A percentile compares a stretch with the other conserved stretches of the same genome.
These are phyloP conservation scores for Philypnodon macrostomus DNA, from an alignment of 2,797 vertebrate genomes.

Conservation along the genomic window DNA sequence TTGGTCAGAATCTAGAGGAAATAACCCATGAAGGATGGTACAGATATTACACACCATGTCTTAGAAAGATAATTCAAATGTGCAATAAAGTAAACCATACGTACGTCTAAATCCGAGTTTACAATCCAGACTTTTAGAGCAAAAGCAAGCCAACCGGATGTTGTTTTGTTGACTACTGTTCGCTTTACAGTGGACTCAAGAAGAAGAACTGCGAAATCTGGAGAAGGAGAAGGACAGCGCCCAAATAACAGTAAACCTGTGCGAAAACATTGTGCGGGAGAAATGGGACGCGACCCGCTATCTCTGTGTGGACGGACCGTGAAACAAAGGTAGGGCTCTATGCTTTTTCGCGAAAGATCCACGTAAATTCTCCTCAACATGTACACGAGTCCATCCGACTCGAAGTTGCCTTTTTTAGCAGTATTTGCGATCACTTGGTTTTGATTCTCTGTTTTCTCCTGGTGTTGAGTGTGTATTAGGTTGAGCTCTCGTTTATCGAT, in stretches of 20 bases:
- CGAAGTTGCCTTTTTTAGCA: conserved; percentile 55
- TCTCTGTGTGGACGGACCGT: conserved; percentile 28
- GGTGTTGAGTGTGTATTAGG: background rate
- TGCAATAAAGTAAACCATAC: too few species aligned
- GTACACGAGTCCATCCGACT: conserved; percentile 44
- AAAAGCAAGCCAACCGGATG: conserved; percentile 48
- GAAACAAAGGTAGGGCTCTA: conserved; percentile 50
- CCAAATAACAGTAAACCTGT: conserved; percentile 65
- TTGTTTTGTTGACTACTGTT: background rate
- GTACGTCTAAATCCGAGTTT: too few species aligned
- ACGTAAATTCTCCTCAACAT: conserved; percentile 35
- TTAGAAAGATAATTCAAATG: too few species aligned
- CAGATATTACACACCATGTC: too few species aligned
- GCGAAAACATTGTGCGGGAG: conserved; percentile 39
- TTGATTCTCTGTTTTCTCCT: background rate
- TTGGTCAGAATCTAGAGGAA: too few species aligned
- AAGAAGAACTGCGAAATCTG: conserved; percentile 68
- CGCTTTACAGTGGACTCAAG: conserved; percentile 49
- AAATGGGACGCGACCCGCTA: conserved; percentile 42
- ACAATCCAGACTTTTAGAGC: conserved; percentile 32
- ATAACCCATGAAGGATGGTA: too few species aligned
- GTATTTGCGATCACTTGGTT: conserved; percentile 21
- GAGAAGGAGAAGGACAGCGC: conserved; percentile 72
- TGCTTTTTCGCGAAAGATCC: conserved; percentile 34
- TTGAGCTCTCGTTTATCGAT: background rate